Percentiles rank a stretch among this genome's conserved stretches.
Evolutionary conservation across 2,888 invertebrate genomes (phyloP).

Genomic region (Harmothoe impar): DNA sequence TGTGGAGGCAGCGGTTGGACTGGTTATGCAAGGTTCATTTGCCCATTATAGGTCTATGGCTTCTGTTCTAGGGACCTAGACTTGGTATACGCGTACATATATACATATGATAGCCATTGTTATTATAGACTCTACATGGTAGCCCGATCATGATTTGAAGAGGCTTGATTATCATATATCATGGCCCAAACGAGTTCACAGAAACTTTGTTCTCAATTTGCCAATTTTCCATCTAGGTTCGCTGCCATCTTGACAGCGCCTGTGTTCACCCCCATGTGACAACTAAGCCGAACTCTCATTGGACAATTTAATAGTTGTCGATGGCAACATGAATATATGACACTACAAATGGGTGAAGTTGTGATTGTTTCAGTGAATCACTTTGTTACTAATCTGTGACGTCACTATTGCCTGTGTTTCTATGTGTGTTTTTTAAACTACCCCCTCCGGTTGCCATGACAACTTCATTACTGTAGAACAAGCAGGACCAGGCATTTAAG

Average conservation of each 20-base stretch:
- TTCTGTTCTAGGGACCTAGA: slow-evolving; percentile 37
- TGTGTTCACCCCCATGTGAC: slow-evolving; percentile 8
- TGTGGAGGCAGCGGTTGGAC: slow-evolving; percentile 55
- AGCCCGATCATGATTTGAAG: slow-evolving; percentile 36
- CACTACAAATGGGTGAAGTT: slow-evolving; percentile 15
- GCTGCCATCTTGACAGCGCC: background rate
- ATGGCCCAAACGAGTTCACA: slow-evolving; percentile 42
- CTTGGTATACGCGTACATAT: slow-evolving; percentile 19
- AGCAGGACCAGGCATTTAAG: slow-evolving; percentile 39
- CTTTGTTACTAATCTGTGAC: slow-evolving; percentile 15
- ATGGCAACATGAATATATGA: background rate
- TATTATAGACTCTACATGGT: slow-evolving; percentile 18
- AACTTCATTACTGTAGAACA: background rate
- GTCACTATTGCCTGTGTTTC: slow-evolving; percentile 26
- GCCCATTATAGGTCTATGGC: slow-evolving; percentile 43
- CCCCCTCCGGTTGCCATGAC: background rate
- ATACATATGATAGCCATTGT: slow-evolving; percentile 54
- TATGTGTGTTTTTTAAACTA: background rate
- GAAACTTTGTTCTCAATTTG: slow-evolving; percentile 39
- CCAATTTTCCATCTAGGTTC: slow-evolving; percentile 47
- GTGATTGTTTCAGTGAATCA: slow-evolving; percentile 29
- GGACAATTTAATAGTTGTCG: slow-evolving; percentile 7
- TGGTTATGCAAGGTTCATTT: slow-evolving; percentile 55
- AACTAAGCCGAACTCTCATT: slow-evolving; percentile 19
- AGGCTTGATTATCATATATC: background rate